phyloP scores from a whole-genome alignment of 1,140 invertebrate genomes.

The Penaeus japonicus region DNA sequence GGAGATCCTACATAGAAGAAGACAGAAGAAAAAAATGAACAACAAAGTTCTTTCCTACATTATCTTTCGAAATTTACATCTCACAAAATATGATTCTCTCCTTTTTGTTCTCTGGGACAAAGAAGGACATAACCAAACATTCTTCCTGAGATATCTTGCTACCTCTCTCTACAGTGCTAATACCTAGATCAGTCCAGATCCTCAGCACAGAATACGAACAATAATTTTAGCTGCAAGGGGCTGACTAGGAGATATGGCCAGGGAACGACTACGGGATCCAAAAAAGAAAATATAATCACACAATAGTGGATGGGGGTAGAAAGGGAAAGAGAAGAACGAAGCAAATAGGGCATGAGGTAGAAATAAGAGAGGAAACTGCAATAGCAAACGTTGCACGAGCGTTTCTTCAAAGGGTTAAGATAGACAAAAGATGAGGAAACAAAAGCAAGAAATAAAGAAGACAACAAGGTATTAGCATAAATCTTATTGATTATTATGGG shows the following conservation, averaged over 20 bases:
- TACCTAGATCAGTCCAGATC: constrained; percentile 42
- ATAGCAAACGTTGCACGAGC: too few relatives aligned
- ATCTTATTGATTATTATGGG: too few relatives aligned
- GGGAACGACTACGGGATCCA: not conserved
- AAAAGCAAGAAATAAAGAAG: too few relatives aligned
- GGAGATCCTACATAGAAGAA: not conserved
- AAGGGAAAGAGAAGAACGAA: not conserved
- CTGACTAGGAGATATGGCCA: not conserved
- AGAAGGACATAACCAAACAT: constrained; percentile 31
- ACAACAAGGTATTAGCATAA: too few relatives aligned
- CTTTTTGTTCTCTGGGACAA: not conserved
- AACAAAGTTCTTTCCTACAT: not conserved
- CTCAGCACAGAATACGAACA: constrained; percentile 22
- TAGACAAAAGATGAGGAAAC: not conserved
- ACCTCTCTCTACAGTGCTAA: constrained; percentile 44
- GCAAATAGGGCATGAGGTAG: not conserved
- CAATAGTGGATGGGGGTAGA: not conserved
- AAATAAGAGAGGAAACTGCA: not conserved
- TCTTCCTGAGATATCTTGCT: constrained; percentile 52
- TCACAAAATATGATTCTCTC: too few relatives aligned
- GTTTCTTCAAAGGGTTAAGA: not conserved
- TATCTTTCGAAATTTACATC: not conserved
- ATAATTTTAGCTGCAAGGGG: not conserved
- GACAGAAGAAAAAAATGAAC: not conserved
- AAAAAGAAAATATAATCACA: not conserved